Evolutionary conservation across 92 coral and sea anemone genomes (phyloP), one percentile per base, ranked within the genome.

Genomic region (Heteractis magnifica): DNA sequence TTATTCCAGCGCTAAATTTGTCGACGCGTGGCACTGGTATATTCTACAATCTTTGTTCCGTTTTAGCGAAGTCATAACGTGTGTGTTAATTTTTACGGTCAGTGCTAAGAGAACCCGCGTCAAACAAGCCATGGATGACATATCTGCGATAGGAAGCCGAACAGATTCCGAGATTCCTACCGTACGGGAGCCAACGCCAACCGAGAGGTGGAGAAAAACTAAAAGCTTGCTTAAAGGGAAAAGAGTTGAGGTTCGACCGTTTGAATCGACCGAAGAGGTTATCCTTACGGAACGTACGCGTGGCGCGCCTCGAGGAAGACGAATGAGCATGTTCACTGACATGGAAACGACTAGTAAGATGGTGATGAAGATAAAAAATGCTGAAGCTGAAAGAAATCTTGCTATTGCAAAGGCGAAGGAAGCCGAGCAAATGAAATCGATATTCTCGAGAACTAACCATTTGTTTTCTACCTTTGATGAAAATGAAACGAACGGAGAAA

Each of bases 1-100:
- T 70, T 95, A 92, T 82, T 79, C 98, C 49, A 93, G 89, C 64
- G 90, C 87, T 3, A 82, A 80, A 18, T 95, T 94, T 75, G 98
- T 95, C 52, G 94, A 92, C 7, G 95, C 98, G 0, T 95, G 98
- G 98, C 94, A 87, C 59, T 95, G 98, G 98, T 95, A 83, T 78
- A 82, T 84, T 0, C 71, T 95, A n/a, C 98, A 95, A 73, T 93
- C 98, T 7, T 76, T 90, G 9, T 88, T 88, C 13, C 93, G 98
- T 14, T 10, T 80, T 1, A 88, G 96, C 51, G 98, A 95, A 56
- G 92, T 94, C 3, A 77, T 86, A 10, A 91, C 96, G 0, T 94
- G 98, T 49, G 81, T 95, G 10, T 80, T 95, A 1, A 93, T 95
- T 4, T 95, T 95, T 74, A 95, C 98, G 9, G 98, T 95, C 14